Base-by-base conservation (phyloP, 2,888 invertebrate species). In the Ennomos quercinarius region DNA sequence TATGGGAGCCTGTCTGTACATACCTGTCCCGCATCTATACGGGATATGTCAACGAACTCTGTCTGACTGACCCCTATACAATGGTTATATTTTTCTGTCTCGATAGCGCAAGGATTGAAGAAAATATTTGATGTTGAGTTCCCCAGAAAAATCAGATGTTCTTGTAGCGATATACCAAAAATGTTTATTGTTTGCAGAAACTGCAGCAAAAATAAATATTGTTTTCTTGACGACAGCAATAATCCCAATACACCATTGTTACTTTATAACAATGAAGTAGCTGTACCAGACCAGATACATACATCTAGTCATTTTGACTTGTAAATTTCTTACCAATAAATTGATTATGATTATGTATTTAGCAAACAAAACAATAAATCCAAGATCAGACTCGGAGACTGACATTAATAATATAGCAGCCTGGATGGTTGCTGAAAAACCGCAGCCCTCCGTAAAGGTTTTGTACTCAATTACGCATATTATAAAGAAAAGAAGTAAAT, bases 31-130 rank as follows among this genome's bases (percentile, higher is more conserved):
- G 13, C 57, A 83, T 77, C 34, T 27, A 36, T 70, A 74, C 68
- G 68, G 47, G 40, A 60, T 65, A 72, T 75, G 82, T 82, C 77
- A 84, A 84, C 76, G 81, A 84, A 83, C 85, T 78, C 76, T 49
- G 62, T 61, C 58, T 77, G 80, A 84, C 58, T 77, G 80, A 84
- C 78, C 84, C 70, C 70, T 54, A 51, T n/a, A 42, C 27, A 36
- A 46, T n/a, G 34, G 40, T 4, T 35, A 40, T 11, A 9, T 11
- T 48, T 48, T 34, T 9, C 39, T 36, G 4, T 11, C 8, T 27
- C 27, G 6, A 6, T 27, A 27, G 27, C 27, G 27, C 27, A 27
- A 4, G 0, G 27, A 27, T 27, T 27, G 27, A 27, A 27, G 27
- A 27, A 27, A 6, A 4, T 27, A 27, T 6, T 27, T 27, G 6